Percentiles rank a stretch among this genome's conserved stretches.
These are phyloP conservation scores for Aradophagus sp. DNA, from an alignment of 1,140 invertebrate genomes.

Conservation along the genomic window DNA sequence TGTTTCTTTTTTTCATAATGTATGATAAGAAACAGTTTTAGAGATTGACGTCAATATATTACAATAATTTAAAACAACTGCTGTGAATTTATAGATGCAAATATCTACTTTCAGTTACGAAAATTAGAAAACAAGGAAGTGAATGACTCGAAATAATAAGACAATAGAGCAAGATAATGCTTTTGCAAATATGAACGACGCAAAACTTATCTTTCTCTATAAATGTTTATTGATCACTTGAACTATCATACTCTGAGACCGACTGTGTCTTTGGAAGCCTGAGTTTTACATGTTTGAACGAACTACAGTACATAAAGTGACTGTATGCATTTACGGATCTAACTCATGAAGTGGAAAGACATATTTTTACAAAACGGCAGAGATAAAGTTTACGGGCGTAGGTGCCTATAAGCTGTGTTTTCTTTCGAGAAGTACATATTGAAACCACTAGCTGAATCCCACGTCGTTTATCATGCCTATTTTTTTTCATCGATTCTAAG, in stretches of 20 bases:
- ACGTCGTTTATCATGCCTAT: constrained; percentile 43
- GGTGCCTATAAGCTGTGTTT: constrained; percentile 51
- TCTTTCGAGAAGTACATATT: constrained; percentile 46
- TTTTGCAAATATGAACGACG: constrained; percentile 22
- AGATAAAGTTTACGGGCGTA: constrained; percentile 43
- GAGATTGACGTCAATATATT: no score
- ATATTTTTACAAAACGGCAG: constrained; percentile 48
- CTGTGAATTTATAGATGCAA: no score
- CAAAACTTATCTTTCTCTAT: constrained; percentile 13
- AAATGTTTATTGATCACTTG: constrained; percentile 40
- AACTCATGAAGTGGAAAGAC: constrained; percentile 51
- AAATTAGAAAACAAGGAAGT: background rate
- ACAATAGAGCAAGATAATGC: constrained; percentile 15
- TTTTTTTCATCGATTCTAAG: constrained; percentile 38
- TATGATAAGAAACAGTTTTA: no score
- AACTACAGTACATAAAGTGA: constrained; percentile 33
- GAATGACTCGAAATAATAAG: constrained; percentile 10
- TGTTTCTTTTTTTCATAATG: no score
- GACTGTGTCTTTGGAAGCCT: constrained; percentile 29
- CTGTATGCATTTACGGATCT: constrained; percentile 43
- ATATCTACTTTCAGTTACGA: no score
- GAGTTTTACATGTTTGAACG: constrained; percentile 38
- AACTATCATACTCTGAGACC: constrained; percentile 1
- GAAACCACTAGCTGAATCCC: constrained; percentile 51
- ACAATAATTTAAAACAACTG: no score